Conservation (phyloP, 2,113 vertebrate genomes). For the Chitala chitala region DNA sequence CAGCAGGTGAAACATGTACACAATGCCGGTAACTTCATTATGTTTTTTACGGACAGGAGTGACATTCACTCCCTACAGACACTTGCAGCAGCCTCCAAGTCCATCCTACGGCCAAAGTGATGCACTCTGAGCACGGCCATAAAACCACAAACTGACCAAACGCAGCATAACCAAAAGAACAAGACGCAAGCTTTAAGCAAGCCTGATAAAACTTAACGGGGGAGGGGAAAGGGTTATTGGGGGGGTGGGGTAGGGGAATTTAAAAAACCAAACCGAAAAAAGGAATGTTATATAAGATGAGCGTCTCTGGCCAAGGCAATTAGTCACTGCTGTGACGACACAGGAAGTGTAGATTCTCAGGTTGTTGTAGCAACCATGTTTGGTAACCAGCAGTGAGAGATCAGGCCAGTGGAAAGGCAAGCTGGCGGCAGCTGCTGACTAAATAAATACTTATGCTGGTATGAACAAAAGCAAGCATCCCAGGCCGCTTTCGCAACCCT, state of each 20-base stretch:
- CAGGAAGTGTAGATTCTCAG: not conserved
- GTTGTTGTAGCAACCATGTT: slow-evolving; percentile 25
- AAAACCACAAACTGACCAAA: not conserved
- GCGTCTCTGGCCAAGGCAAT: not conserved
- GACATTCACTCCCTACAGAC: too few relatives aligned
- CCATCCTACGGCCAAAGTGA: too few relatives aligned
- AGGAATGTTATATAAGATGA: slow-evolving; percentile 10
- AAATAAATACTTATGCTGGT: slow-evolving; percentile 15
- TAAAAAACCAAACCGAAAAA: not conserved
- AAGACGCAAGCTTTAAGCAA: not conserved
- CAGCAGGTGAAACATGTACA: too few relatives aligned
- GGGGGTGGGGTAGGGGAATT: not conserved
- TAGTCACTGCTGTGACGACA: slow-evolving; percentile 20
- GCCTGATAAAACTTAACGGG: too few relatives aligned
- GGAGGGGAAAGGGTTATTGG: too few relatives aligned
- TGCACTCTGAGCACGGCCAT: not conserved
- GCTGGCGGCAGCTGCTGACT: slow-evolving; percentile 6
- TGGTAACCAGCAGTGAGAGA: slow-evolving; percentile 18
- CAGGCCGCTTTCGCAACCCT: not conserved
- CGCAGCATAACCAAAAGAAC: not conserved
- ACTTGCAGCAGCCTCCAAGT: too few relatives aligned
- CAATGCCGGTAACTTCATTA: too few relatives aligned
- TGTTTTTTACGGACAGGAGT: too few relatives aligned
- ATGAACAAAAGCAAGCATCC: not conserved
- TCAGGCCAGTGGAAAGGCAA: not conserved